These are phyloP conservation scores for Gallirallus australis DNA, from an alignment of 2,797 vertebrate species.

Conservation along the genomic window DNA sequence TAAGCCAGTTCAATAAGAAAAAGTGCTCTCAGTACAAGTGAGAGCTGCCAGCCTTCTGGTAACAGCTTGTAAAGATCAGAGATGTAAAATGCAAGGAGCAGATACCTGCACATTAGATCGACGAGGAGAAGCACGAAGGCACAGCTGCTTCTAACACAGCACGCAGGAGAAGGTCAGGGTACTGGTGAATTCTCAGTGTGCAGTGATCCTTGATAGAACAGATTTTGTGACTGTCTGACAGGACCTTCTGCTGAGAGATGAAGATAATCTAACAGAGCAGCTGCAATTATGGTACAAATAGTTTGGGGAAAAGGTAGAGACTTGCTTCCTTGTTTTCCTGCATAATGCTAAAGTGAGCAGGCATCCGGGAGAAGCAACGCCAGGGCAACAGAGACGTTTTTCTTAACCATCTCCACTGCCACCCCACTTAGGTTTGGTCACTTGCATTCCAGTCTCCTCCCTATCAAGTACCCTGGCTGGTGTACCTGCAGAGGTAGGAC, in stretches of 20 bases:
- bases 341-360: neutral
- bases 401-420: neutral
- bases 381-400: neutral
- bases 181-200: neutral
- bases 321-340: neutral
- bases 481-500: neutral
- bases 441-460: neutral
- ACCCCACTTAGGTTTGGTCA: neutral
- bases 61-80: neutral
- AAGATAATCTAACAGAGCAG: slow-evolving; percentile 22
- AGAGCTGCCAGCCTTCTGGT: neutral
- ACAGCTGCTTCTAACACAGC: neutral
- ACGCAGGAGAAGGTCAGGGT: neutral
- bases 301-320: neutral
- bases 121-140: neutral
- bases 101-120: neutral
- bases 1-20: neutral
- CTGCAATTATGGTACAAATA: neutral
- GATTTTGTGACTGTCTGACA: neutral
- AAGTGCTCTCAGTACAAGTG: neutral
- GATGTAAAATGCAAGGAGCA: fast-evolving
- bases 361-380: neutral
- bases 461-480: neutral
- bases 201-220: neutral
- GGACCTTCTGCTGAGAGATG: neutral